Conservation (phyloP, 2,113 vertebrate species). For the Thamnophis sirtalis region DNA sequence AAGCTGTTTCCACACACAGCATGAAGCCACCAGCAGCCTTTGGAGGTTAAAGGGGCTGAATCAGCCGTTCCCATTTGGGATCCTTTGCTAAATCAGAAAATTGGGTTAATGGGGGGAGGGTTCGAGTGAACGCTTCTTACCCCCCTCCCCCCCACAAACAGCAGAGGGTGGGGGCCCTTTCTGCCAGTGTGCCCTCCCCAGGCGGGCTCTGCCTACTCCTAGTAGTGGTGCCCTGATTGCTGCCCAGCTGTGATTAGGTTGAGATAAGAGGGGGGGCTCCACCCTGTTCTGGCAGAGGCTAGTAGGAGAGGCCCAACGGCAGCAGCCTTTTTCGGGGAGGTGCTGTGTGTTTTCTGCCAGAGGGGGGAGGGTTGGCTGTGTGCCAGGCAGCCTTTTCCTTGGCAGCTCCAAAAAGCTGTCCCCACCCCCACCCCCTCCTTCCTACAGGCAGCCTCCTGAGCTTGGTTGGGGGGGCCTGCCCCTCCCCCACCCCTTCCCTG, state of each 20-base stretch:
- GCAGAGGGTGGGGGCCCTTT: neutral
- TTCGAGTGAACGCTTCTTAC: neutral
- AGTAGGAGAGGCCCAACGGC: neutral
- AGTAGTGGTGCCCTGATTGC: neutral
- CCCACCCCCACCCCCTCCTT: too few relatives aligned
- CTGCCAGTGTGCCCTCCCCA: neutral
- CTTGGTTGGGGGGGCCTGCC: neutral
- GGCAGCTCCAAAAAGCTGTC: neutral
- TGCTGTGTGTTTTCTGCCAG: neutral
- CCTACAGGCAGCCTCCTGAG: accelerated
- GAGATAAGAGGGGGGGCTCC: neutral
- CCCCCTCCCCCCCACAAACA: neutral
- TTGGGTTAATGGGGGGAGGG: too few relatives aligned
- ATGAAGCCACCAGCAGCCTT: neutral
- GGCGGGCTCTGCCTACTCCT: neutral
- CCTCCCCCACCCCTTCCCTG: neutral
- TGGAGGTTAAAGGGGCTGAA: neutral
- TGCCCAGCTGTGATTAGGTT: neutral
- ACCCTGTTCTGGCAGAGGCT: too few relatives aligned
- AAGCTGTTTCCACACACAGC: neutral
- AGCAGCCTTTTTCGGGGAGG: neutral
- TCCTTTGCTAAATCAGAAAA: neutral
- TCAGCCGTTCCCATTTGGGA: neutral
- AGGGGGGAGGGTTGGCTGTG: neutral
- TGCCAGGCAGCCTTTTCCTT: neutral